Evolutionary conservation across 2,888 invertebrate species (phyloP), one percentile per base, ranked within the genome.

Genomic region (Cataglyphis rosenhaueri): DNA sequence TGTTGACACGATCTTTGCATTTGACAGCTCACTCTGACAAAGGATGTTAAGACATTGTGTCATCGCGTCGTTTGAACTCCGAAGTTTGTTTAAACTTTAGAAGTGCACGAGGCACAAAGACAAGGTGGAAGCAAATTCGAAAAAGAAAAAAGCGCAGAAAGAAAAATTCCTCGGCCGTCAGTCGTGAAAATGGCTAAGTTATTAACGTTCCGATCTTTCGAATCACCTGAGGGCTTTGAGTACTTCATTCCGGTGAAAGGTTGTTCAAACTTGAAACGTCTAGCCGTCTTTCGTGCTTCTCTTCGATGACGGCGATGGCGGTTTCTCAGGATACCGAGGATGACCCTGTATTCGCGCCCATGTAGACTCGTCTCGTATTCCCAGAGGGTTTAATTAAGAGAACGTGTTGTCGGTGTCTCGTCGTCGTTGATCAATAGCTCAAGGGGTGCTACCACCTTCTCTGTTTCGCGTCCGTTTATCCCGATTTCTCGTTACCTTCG

Each of bases 361-460:
- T 68, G 62, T 62, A 79, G 74, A 82, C 55, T 81, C 83, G 88
- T 88, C 84, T 90, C 86, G 86, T 86, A 91, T 91, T 91, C 89
- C 91, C 87, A 76, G 89, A 89, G 87, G 91, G 88, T 92, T 93
- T 92, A 92, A 93, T 93, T 91, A 92, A 91, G 91, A 92, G 90
- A 91, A 89, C 89, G 91, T 90, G 90, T 89, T 90, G 89, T 89
- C 86, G 86, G 90, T 91, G 83, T 84, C 86, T 90, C 87, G 88
- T 86, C 87, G 87, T 90, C 87, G 86, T 91, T 92, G 92, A 92
- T 92, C 92, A 92, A 92, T 92, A 91, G 90, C 89, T 91, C 89
- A 86, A 90, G 89, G 88, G 85, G 75, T 84, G 71, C 84, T 68
- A 48, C 62, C 66, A 66, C 48, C 55, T 59, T 87, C 89, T 82